Percentiles rank a stretch among this genome's conserved stretches.
phyloP scores from a whole-genome alignment of 2,797 vertebrate genomes.

The Dendrocincla tyrannina region DNA sequence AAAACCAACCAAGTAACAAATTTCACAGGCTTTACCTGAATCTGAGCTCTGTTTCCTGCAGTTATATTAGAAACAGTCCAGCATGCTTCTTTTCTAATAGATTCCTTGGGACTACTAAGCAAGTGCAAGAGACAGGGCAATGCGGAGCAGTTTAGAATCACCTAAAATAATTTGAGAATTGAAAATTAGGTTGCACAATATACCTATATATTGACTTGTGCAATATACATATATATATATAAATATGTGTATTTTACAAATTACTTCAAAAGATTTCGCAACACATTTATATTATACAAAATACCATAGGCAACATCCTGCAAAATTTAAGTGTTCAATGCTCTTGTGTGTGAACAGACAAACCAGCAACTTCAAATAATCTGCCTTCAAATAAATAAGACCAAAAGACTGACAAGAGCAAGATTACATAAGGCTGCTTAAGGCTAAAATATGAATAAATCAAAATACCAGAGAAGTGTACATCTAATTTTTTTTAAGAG shows the following conservation, averaged over 20 bases:
- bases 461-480: neutral
- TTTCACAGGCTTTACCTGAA: conserved; percentile 81
- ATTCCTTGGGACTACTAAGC: conserved; percentile 93
- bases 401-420: neutral
- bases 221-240: neutral
- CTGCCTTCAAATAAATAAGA: neutral
- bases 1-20: neutral
- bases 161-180: conserved; percentile 76
- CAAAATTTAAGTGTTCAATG: neutral
- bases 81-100: conserved; percentile 94
- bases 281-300: neutral
- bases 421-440: neutral
- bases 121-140: conserved; percentile 94
- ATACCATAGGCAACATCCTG: neutral
- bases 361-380: neutral
- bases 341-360: neutral
- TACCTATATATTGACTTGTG: neutral
- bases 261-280: neutral
- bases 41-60: conserved; percentile 94
- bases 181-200: conserved; percentile 4
- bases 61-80: conserved; percentile 98
- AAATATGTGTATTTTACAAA: neutral
- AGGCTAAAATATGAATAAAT: neutral
- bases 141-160: conserved; percentile 95
- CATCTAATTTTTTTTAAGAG: neutral